These are phyloP conservation scores for Phalacrocorax brasilianus DNA, from an alignment of 2,113 vertebrate species.

Conservation along the genomic window DNA sequence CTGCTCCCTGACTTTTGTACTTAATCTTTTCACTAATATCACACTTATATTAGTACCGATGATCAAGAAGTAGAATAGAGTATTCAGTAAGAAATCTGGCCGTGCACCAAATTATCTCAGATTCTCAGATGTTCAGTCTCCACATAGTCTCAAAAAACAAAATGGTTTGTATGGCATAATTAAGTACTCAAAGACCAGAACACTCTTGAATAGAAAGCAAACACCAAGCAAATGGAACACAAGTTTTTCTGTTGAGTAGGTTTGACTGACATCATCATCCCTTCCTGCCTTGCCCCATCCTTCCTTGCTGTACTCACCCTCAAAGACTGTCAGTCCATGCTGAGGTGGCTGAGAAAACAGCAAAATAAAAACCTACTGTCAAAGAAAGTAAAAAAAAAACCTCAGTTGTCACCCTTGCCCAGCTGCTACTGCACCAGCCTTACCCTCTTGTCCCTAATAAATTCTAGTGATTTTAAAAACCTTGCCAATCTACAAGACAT, in stretches of 20 bases:
- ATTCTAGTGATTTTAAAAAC: background rate
- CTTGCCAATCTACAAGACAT: background rate
- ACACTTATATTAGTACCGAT: background rate
- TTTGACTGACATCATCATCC: background rate
- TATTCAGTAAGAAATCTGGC: background rate
- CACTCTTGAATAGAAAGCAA: background rate
- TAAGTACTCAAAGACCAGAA: background rate
- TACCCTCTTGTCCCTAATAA: background rate
- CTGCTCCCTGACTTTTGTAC: background rate
- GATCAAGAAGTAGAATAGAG: background rate
- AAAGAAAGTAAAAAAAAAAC: background rate
- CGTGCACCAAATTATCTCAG: background rate
- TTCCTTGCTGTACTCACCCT: background rate
- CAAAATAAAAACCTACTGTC: background rate
- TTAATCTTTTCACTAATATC: background rate
- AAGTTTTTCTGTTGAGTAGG: background rate
- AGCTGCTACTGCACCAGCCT: background rate
- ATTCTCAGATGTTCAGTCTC: background rate
- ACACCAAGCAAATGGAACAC: background rate
- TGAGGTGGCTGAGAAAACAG: background rate
- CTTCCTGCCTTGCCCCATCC: background rate
- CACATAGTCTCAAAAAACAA: background rate
- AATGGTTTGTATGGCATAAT: background rate
- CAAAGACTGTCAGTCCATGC: background rate
- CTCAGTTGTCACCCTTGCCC: background rate